Evolutionary conservation across 2,113 vertebrate species (phyloP).

Genomic region (Rostratula benghalensis): DNA sequence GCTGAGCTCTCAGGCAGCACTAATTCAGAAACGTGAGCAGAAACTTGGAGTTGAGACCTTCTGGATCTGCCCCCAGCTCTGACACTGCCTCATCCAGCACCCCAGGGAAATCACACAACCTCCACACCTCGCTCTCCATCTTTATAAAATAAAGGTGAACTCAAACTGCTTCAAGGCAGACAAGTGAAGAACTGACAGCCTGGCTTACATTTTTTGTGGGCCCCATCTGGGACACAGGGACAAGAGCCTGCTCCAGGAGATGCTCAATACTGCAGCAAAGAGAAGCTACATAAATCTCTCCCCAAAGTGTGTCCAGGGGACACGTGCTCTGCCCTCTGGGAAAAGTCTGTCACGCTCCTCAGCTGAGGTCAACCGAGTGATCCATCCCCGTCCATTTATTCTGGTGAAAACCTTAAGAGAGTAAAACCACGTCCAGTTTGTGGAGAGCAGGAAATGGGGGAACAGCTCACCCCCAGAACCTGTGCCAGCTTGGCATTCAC

Average conservation of each 20-base stretch:
- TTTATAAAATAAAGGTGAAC: background rate
- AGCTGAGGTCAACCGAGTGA: accelerated
- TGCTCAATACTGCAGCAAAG: background rate
- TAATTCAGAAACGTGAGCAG: background rate
- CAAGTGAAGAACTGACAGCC: background rate
- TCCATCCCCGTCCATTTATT: background rate
- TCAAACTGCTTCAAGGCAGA: background rate
- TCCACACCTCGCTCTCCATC: background rate
- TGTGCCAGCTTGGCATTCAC: background rate
- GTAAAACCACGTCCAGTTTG: background rate
- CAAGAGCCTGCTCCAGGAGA: background rate
- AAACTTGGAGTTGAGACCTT: background rate
- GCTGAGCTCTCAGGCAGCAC: background rate
- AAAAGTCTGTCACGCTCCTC: background rate
- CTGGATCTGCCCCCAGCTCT: background rate
- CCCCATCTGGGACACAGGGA: accelerated
- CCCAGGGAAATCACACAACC: background rate
- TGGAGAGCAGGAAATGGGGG: background rate
- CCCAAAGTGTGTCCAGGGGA: background rate
- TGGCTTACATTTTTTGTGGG: background rate
- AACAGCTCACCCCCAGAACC: background rate
- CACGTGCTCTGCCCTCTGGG: background rate
- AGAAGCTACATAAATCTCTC: background rate
- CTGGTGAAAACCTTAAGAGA: background rate
- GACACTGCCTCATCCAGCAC: background rate